These are phyloP conservation scores for Ophion ellenae DNA, from an alignment of 2,888 invertebrate genomes.

Conservation along the genomic window DNA sequence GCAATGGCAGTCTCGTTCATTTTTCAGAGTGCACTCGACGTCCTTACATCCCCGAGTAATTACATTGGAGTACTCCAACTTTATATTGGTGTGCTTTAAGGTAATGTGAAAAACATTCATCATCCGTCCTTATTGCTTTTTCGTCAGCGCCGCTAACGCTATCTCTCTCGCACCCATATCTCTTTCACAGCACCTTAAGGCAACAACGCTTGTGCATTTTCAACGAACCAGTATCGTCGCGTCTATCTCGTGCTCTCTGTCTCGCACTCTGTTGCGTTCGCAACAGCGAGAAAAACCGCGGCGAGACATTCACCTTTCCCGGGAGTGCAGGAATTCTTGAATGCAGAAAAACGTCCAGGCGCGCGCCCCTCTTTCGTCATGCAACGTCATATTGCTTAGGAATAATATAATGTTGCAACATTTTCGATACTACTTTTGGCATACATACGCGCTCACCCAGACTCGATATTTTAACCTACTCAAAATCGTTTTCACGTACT, in stretches of 20 bases:
- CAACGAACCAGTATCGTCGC: slow-evolving; percentile 39
- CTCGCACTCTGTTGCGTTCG: background rate
- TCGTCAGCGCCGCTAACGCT: too few relatives aligned
- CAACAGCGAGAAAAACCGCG: slow-evolving; percentile 40
- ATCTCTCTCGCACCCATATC: too few relatives aligned
- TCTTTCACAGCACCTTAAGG: background rate
- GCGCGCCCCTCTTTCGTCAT: background rate
- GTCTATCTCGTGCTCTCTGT: slow-evolving; percentile 4
- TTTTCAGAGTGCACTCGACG: slow-evolving; percentile 13
- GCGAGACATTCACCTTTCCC: slow-evolving; percentile 60
- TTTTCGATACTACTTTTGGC: background rate
- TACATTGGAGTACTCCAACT: too few relatives aligned
- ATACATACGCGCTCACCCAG: too few relatives aligned
- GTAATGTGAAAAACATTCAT: too few relatives aligned
- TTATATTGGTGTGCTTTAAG: too few relatives aligned
- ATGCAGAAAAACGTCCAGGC: slow-evolving; percentile 24
- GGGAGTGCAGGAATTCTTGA: slow-evolving; percentile 46
- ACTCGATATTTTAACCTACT: too few relatives aligned
- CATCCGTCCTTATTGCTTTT: too few relatives aligned
- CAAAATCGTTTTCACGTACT: too few relatives aligned
- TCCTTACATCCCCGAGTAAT: background rate
- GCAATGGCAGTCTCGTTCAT: slow-evolving; percentile 54
- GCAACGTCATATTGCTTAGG: too few relatives aligned
- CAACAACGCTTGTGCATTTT: slow-evolving; percentile 36
- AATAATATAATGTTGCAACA: background rate